Conservation (phyloP, 2,797 vertebrate species). For the Centropyge bicolor region DNA sequence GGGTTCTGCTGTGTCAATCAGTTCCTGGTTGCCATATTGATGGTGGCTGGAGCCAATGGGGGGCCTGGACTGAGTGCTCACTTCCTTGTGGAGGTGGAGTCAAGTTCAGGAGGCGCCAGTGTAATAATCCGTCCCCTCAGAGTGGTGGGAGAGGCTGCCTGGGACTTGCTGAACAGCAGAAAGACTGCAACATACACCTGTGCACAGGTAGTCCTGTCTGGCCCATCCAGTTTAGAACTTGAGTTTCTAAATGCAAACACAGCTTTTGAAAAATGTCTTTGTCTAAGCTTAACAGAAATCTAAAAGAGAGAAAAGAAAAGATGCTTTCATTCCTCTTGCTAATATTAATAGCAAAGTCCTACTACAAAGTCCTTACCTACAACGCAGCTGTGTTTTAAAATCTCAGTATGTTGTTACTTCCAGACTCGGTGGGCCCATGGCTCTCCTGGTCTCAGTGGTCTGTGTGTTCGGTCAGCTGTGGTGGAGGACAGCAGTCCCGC, state of each 20-base stretch:
- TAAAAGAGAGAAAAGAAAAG: background rate
- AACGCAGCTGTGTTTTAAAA: background rate
- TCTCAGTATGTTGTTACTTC: background rate
- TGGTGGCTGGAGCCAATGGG: conserved; percentile 87
- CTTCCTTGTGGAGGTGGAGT: conserved; percentile 81
- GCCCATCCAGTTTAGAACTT: background rate
- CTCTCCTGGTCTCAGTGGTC: conserved; percentile 89
- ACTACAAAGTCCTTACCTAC: background rate
- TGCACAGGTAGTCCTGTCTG: conserved; percentile 74
- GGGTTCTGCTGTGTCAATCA: conserved; percentile 85
- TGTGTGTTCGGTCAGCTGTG: conserved; percentile 89
- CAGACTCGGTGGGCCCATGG: conserved; percentile 79
- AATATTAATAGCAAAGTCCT: background rate
- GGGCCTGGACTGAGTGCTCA: conserved; percentile 82
- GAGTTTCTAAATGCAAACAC: background rate
- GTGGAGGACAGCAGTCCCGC: conserved; percentile 91
- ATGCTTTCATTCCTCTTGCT: background rate
- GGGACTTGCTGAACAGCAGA: conserved; percentile 79
- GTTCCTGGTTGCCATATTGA: conserved; percentile 84
- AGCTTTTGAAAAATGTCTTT: background rate
- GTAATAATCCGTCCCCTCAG: conserved; percentile 86
- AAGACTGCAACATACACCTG: conserved; percentile 77
- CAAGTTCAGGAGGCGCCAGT: conserved; percentile 80
- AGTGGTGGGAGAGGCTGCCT: conserved; percentile 84
- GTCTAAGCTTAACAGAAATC: background rate